Conservation (phyloP, 2,113 vertebrate genomes). For the Datnioides undecimradiatus region DNA sequence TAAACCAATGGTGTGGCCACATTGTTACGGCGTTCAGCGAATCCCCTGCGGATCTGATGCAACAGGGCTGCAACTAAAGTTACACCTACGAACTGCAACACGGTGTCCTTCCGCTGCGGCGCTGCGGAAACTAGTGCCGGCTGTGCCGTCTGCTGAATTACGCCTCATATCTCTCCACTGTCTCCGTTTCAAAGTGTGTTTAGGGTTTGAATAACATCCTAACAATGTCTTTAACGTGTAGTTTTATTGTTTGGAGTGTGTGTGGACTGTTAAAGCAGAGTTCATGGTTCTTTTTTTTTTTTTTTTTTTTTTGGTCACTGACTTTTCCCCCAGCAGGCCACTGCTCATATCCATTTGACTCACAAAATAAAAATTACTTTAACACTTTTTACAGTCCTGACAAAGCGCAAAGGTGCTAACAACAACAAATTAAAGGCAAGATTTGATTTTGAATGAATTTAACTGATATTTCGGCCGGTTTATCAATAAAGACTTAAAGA, state of each 20-base stretch:
- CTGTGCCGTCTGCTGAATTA: background rate
- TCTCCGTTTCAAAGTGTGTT: background rate
- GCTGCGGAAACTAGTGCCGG: slow-evolving; percentile 80
- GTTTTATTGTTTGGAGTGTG: background rate
- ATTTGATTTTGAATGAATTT: too few species aligned
- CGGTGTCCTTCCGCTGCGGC: slow-evolving; percentile 81
- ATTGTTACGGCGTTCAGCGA: slow-evolving; percentile 78
- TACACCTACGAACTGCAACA: slow-evolving; percentile 80
- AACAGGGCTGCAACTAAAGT: slow-evolving; percentile 87
- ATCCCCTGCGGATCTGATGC: slow-evolving; percentile 87
- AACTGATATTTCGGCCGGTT: too few species aligned
- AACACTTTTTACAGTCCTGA: background rate
- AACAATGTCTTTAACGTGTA: accelerated
- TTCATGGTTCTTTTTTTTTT: too few species aligned
- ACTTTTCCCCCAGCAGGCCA: background rate
- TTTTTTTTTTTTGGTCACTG: too few species aligned
- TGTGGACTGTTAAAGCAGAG: too few species aligned
- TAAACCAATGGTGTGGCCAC: slow-evolving; percentile 76
- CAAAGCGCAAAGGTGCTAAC: background rate
- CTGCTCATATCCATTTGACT: background rate
- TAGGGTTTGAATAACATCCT: background rate
- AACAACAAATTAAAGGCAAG: too few species aligned
- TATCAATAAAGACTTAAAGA: too few species aligned
- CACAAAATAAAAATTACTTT: too few species aligned
- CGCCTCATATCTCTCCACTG: background rate